Evolutionary conservation across 2,888 invertebrate genomes (phyloP).

Genomic region (Bruchidius siliquastri): DNA sequence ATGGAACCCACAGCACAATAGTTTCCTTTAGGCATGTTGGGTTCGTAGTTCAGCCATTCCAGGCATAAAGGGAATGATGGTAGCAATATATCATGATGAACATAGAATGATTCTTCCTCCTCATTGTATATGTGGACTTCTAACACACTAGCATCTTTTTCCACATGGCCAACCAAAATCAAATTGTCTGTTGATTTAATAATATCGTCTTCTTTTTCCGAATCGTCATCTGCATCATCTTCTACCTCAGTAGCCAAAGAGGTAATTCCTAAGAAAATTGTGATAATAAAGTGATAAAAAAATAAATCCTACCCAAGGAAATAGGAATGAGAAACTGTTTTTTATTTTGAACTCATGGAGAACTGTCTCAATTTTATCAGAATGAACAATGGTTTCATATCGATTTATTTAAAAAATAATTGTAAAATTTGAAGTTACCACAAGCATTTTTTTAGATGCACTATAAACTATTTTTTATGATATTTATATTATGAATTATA

Average conservation of each 20-base stretch:
- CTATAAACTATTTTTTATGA: too few relatives aligned
- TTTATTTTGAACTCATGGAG: too few relatives aligned
- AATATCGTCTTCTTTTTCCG: conserved; percentile 85
- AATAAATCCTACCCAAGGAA: too few relatives aligned
- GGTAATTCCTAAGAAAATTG: conserved; percentile 46
- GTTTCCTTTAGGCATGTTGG: conserved; percentile 71
- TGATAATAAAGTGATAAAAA: conserved; percentile 37
- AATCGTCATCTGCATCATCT: conserved; percentile 55
- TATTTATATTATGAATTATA: too few relatives aligned
- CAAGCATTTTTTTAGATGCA: too few relatives aligned
- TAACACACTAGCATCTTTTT: conserved; percentile 79
- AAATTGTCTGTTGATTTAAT: conserved; percentile 88
- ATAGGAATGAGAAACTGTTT: too few relatives aligned
- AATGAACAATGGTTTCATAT: too few relatives aligned
- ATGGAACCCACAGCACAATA: conserved; percentile 90
- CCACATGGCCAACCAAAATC: conserved; percentile 79
- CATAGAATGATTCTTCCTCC: conserved; percentile 81
- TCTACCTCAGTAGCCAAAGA: conserved; percentile 51
- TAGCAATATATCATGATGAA: conserved; percentile 89
- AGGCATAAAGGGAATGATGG: conserved; percentile 87
- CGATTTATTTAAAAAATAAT: too few relatives aligned
- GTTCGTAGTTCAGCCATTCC: conserved; percentile 90
- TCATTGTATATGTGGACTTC: conserved; percentile 93
- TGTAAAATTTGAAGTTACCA: too few relatives aligned
- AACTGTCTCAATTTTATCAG: too few relatives aligned